These are phyloP conservation scores for Ganaspis brasiliensis DNA, from an alignment of 2,888 invertebrate genomes.

Conservation along the genomic window DNA sequence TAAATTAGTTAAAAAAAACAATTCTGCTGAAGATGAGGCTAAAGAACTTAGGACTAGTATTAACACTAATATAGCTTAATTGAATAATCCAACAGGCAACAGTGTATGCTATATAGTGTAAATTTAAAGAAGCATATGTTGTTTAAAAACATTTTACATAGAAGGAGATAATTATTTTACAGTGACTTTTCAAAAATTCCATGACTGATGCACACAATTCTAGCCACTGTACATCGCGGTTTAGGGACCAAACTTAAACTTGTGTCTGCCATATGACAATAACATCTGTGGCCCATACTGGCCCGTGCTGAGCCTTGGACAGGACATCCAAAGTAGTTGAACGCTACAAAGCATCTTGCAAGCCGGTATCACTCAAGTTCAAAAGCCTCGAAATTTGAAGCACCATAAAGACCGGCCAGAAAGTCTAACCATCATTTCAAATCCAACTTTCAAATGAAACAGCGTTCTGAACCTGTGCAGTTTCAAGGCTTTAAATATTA, in stretches of 20 bases:
- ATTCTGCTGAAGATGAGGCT: no score
- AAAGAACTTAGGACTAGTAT: no score
- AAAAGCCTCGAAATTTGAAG: slow-evolving; percentile 1
- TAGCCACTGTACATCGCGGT: slow-evolving; percentile 63
- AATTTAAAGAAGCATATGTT: neutral
- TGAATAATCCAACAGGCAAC: neutral
- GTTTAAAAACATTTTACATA: neutral
- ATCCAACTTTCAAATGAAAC: neutral
- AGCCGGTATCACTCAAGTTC: slow-evolving; percentile 9
- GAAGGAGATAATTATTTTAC: slow-evolving; percentile 1
- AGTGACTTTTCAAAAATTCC: slow-evolving; percentile 35
- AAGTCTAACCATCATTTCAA: neutral
- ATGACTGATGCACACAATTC: slow-evolving; percentile 14
- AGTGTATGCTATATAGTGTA: no score
- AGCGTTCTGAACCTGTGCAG: neutral
- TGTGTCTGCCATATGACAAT: slow-evolving; percentile 77
- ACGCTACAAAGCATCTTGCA: slow-evolving; percentile 35
- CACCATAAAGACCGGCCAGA: neutral
- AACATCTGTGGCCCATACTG: slow-evolving; percentile 75
- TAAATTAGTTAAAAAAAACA: no score
- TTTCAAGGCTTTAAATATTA: neutral
- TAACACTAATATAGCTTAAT: no score
- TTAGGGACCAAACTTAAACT: slow-evolving; percentile 59
- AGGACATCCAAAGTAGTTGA: neutral
- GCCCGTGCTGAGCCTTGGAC: slow-evolving; percentile 65